Base-by-base conservation (phyloP, 1,140 invertebrate species). In the Amphibalanus amphitrite region DNA sequence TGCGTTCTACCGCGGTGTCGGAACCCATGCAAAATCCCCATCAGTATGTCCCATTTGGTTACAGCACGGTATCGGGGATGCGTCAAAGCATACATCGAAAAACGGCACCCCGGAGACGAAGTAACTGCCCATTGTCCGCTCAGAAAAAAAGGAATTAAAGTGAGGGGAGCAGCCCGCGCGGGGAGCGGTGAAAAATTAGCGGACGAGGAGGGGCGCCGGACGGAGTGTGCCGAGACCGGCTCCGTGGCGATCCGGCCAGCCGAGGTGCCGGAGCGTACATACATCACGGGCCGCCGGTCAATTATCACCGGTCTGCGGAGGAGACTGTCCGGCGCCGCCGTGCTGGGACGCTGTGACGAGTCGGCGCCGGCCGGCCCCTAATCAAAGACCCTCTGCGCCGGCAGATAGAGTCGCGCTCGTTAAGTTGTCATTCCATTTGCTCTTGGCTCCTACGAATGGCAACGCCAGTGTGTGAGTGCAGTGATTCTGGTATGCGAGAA, bases 141-240 rank as follows among this genome's bases (percentile, higher is more conserved):
- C 47, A 59, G 47, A 59, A 59, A 59, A n/a, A 59, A 59, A 59
- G 47, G 47, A 59, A 59, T 59, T 59, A 59, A 59, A 59, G 47
- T 20, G 47, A 59, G 47, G 47, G 47, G 47, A 20, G 17, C 6
- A 1, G 13, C 1, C 10, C 10, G 20, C 10, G 13, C 17, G 47
- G 47, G 47, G 47, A 59, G 23, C 17, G 20, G 47, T 20, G 47
- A 59, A 23, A 59, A 59, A 59, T 59, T 59, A 59, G 47, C 13
- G 20, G 47, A n/a, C n/a, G n/a, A 8, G 1, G 47, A 59, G 10
- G 47, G 47, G 10, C 47, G 38, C 6, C 38, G 38, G 17, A n/a
- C n/a, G n/a, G n/a, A n/a, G n/a, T n/a, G n/a, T n/a, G n/a, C n/a
- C n/a, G n/a, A n/a, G n/a, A n/a, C n/a, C n/a, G n/a, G n/a, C n/a